These are phyloP conservation scores for Brachyhypopomus occidentalis DNA, from an alignment of 2,113 vertebrate species.

Conservation along the genomic window DNA sequence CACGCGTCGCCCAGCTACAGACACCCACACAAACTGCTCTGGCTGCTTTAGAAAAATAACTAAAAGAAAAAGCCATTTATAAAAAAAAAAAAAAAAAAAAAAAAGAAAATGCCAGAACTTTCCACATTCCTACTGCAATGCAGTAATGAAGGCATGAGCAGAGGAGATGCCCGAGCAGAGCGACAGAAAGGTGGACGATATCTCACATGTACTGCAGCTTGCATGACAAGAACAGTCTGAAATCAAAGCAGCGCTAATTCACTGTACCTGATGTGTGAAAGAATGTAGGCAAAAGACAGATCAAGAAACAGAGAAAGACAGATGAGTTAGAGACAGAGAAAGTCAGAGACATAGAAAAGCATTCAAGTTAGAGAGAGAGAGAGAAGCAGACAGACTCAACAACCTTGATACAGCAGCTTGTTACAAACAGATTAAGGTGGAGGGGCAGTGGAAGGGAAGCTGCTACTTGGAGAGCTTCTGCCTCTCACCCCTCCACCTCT, in stretches of 20 bases:
- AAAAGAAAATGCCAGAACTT: not conserved
- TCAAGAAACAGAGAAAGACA: not conserved
- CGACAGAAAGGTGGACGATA: not conserved
- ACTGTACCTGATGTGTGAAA: too few relatives aligned
- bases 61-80: too few relatives aligned
- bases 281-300: not conserved
- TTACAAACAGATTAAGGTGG: not conserved
- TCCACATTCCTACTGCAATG: constrained; percentile 25
- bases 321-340: not conserved
- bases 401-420: not conserved
- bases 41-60: not conserved
- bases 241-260: not conserved
- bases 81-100: not conserved
- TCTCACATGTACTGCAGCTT: not conserved
- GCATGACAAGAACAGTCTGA: not conserved
- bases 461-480: not conserved
- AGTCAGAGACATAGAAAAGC: not conserved
- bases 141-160: not conserved
- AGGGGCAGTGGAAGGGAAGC: not conserved
- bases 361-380: too few relatives aligned
- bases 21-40: not conserved
- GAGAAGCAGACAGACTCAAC: not conserved
- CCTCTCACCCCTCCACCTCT: too few relatives aligned
- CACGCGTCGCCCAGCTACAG: constrained; percentile 27
- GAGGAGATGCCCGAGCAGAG: not conserved